Base-by-base conservation (phyloP, 1,140 invertebrate genomes). In the Rhagoletis zephyria region DNA sequence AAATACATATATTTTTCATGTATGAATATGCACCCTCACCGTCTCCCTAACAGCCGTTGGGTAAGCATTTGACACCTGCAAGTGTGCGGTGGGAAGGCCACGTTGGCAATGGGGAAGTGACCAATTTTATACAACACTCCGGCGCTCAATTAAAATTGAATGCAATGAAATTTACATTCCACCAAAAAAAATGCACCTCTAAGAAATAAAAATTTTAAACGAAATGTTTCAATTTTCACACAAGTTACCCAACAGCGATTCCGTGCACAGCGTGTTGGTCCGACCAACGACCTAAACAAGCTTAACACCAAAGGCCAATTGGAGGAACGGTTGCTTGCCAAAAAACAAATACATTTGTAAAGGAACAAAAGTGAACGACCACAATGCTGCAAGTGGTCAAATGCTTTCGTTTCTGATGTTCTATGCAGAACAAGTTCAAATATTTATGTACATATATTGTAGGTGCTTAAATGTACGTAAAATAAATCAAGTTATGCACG, bases 111-210 rank as follows among this genome's bases (percentile, higher is more conserved):
- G 2, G 51, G 10, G 51, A 56, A 56, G 51, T 56, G 40, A 40
- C 65, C 30, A 42, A 1, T 48, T 48, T 30, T 74, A n/a, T 4
- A 42, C 67, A 74, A 74, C 67, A 74, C 67, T 45, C 45, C 67
- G 45, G 45, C 16, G 45, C 67, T 74, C 67, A 74, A 74, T 74
- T 74, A 74, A 74, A 74, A 74, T 74, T 30, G 67, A 74, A 74
- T 74, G 67, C 67, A 74, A 74, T 48, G 12, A 74, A 74, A 74
- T 74, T 45, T 74, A 74, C 67, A 74, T 74, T 74, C 45, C 67
- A 42, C 19, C 65, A 7, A 30, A 16, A 45, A 74, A 74, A 74
- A 74, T 74, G 67, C 42, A 74, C 67, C 67, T 14, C 67, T 45
- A 42, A 74, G 67, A 16, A 74, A 74, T 74, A 74, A 74, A 74